Conservation (phyloP, 2,888 invertebrate species). For the Apoderus coryli region DNA sequence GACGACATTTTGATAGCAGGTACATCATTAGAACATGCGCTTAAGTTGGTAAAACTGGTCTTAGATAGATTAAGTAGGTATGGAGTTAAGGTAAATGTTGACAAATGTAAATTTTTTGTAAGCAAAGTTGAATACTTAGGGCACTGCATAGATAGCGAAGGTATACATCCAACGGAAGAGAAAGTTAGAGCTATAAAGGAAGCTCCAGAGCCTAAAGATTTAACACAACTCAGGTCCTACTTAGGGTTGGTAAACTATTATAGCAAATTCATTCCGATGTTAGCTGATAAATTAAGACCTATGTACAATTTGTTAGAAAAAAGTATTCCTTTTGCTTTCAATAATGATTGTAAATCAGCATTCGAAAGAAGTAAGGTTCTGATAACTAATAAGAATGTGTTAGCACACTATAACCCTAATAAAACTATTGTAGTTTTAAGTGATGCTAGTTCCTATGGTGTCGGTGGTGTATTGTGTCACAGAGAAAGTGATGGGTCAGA, state of each 20-base stretch:
- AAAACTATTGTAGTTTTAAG: slow-evolving; percentile 19
- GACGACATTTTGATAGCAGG: slow-evolving; percentile 20
- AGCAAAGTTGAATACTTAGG: slow-evolving; percentile 18
- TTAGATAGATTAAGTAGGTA: slow-evolving; percentile 14
- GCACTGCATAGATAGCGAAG: slow-evolving; percentile 11
- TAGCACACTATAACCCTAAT: slow-evolving; percentile 16
- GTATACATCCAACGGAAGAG: slow-evolving; percentile 9
- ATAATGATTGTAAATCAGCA: slow-evolving; percentile 9
- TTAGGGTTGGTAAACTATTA: slow-evolving; percentile 8
- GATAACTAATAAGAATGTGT: slow-evolving; percentile 12
- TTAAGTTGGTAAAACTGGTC: slow-evolving; percentile 14
- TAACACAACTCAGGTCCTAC: slow-evolving; percentile 9
- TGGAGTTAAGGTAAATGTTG: slow-evolving; percentile 17
- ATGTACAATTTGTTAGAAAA: slow-evolving; percentile 9
- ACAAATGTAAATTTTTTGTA: slow-evolving; percentile 18
- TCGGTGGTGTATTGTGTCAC: slow-evolving; percentile 22
- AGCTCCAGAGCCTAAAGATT: slow-evolving; percentile 9
- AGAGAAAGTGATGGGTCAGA: slow-evolving; percentile 18
- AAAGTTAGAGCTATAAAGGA: slow-evolving; percentile 5
- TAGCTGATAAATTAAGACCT: slow-evolving; percentile 1
- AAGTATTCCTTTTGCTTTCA: slow-evolving; percentile 11
- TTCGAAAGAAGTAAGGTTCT: slow-evolving; percentile 15
- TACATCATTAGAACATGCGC: slow-evolving; percentile 12
- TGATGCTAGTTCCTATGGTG: slow-evolving; percentile 21
- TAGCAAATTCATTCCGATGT: slow-evolving; percentile 6